Evolutionary conservation across 2,113 vertebrate species (phyloP), one percentile per base, ranked within the genome.

Genomic region (Xiphorhynchus elegans): DNA sequence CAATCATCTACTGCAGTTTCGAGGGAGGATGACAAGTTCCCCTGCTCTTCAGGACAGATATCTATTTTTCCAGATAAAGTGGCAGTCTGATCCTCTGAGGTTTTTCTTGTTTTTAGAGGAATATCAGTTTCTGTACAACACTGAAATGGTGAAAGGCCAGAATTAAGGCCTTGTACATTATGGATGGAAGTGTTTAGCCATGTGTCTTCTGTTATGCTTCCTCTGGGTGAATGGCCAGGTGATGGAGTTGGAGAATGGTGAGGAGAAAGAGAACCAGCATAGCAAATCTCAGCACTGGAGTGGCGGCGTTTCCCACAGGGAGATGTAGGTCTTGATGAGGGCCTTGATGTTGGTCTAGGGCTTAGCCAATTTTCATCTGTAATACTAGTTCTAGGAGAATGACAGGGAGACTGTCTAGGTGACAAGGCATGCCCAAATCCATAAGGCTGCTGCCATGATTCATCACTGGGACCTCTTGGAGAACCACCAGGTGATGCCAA

Each of bases 321-420:
- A 33, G 99, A 99, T 33, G 99, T 99, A 53, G 99, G 99, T 85
- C 99, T 98, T 1, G 99, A 99, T 28, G 99, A 99, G 33, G 99
- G 99, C 83, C 99, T 98, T 44, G 99, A 99, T 25, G 99, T 98
- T 49, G 99, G 98, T 49, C 99, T 98, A 6, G 99, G 99, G 96
- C 99, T 99, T 42, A 99, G 98, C 99, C 99, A 99, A 83, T 99
- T 99, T 97, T 99, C 99, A 96, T 99, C 99, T 33, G 99, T 99
- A 97, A 99, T 97, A 93, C 99, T 99, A 96, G 98, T 99, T 98
- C 99, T 99, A 28, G 99, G 99, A 67, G 99, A 99, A 95, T 99
- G 99, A 94, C 99, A 99, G 81, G 99, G 99, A 44, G 99, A 99
- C 72, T 99, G 99, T 40, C 99, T 98, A 25, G 99, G 99, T 46